Conservation (phyloP, 2,113 vertebrate species). For the Phylloscopus trochiloides region DNA sequence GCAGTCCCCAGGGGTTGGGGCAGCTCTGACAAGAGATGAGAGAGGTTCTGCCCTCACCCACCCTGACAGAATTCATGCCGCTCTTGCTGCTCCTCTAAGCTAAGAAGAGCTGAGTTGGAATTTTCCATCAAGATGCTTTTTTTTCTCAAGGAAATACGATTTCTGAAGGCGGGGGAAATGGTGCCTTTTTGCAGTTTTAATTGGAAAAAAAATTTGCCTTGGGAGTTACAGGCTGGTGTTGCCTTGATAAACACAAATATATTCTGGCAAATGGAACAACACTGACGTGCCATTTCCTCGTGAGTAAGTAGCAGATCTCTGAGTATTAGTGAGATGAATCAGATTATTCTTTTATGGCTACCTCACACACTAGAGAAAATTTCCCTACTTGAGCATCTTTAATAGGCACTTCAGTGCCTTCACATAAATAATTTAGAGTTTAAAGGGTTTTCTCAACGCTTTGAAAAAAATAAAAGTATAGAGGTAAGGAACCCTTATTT, state of each 20-base stretch:
- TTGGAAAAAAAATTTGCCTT: background rate
- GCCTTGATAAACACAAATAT: background rate
- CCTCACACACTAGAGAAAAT: background rate
- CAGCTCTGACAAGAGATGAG: background rate
- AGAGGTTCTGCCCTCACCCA: background rate
- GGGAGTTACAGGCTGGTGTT: background rate
- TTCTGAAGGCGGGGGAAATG: background rate
- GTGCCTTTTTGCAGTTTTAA: background rate
- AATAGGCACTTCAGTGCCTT: background rate
- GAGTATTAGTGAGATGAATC: background rate
- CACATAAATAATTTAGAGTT: background rate
- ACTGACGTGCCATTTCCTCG: background rate
- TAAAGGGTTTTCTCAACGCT: background rate
- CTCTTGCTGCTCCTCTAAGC: background rate
- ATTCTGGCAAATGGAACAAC: background rate
- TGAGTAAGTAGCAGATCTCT: background rate
- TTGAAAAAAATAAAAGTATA: accelerated
- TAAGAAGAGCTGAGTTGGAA: background rate
- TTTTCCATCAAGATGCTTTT: background rate
- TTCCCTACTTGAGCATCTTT: background rate
- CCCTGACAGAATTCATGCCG: accelerated
- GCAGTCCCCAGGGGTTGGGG: accelerated
- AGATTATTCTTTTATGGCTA: background rate
- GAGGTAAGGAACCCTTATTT: background rate
- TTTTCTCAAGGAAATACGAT: background rate